Evolutionary conservation across 2,888 invertebrate genomes (phyloP), one percentile per base, ranked within the genome.

Genomic region (Ophion obscuratus): DNA sequence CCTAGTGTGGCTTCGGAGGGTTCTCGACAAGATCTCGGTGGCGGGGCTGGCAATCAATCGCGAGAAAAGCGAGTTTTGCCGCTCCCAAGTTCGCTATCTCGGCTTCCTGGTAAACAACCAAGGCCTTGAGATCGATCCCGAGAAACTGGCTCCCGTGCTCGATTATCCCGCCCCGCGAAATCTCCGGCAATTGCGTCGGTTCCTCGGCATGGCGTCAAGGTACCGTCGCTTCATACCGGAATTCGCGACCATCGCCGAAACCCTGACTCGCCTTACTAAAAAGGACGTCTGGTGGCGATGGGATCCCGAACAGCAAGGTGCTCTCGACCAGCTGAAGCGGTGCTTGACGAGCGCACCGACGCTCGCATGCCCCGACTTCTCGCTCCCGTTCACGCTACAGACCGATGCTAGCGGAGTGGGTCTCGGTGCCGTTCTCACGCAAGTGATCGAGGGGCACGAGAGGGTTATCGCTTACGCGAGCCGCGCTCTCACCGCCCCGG

Each of bases 311-410:
- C 1, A 24, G 2, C n/a, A 53, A 31, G 10, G 1, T 1, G 70
- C 78, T 2, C 70, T 79, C 44, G 44, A 47, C 0, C 7, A 7
- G 17, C 7, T 79, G 4, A 61, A 70, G n/a, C 27, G 20, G 3
- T 68, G 70, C 2, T 4, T 79, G 5, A n/a, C n/a, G n/a, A 47
- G 20, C 2, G 61, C 83, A 0, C 83, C 83, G 20, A 59, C 75
- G 7, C 71, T 83, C 4, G 40, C 66, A 0, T 61, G 70, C 17
- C 75, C 80, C 6, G 84, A 84, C 47, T 84, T 74, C 53, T 14
- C 67, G 0, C 24, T 59, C 1, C 44, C 6, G 24, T 83, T 83
- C 11, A 31, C n/a, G 10, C 27, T 73, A 11, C 84, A 78, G n/a
- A 77, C 71, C 0, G 82, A 83, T 17, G 82, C 77, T 11, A 64